A percentile compares a stretch with the other conserved stretches of the same genome.
Conservation (phyloP, 2,797 vertebrate species). For the Sebastes taczanowskii region DNA sequence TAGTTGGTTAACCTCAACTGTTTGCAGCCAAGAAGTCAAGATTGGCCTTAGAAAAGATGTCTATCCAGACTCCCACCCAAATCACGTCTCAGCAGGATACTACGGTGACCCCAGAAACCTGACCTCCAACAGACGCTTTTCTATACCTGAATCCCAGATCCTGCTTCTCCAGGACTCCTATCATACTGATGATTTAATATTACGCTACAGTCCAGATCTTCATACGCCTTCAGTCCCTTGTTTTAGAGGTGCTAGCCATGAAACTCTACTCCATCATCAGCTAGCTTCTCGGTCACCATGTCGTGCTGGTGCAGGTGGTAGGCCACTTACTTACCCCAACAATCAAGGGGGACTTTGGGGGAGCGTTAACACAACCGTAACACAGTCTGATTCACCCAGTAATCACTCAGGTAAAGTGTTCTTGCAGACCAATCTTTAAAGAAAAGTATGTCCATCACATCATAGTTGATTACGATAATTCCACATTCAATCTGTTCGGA, state of each 20-base stretch:
- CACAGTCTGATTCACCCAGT: background rate
- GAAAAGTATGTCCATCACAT: background rate
- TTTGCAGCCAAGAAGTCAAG: constrained; percentile 28
- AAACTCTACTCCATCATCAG: background rate
- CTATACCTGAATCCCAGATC: constrained; percentile 33
- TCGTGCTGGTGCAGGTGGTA: background rate
- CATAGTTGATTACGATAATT: background rate
- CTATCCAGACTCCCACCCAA: constrained; percentile 27
- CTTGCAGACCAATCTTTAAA: constrained; percentile 61
- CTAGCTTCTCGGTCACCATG: background rate
- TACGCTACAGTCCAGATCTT: background rate
- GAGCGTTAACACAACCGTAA: background rate
- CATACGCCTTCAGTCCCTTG: background rate
- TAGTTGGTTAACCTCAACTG: constrained; percentile 11
- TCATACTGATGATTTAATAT: constrained; percentile 12
- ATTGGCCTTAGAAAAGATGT: constrained; percentile 59
- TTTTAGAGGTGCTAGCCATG: constrained; percentile 5
- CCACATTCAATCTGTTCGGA: background rate
- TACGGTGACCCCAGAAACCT: background rate
- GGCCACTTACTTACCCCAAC: constrained; percentile 31
- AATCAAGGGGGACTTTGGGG: background rate
- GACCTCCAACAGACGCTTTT: constrained; percentile 3
- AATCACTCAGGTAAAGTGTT: constrained; percentile 26
- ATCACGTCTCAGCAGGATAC: background rate
- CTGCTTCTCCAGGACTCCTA: constrained; percentile 24